Base-by-base conservation (phyloP, 2,113 vertebrate genomes). In the Corapipo altera region DNA sequence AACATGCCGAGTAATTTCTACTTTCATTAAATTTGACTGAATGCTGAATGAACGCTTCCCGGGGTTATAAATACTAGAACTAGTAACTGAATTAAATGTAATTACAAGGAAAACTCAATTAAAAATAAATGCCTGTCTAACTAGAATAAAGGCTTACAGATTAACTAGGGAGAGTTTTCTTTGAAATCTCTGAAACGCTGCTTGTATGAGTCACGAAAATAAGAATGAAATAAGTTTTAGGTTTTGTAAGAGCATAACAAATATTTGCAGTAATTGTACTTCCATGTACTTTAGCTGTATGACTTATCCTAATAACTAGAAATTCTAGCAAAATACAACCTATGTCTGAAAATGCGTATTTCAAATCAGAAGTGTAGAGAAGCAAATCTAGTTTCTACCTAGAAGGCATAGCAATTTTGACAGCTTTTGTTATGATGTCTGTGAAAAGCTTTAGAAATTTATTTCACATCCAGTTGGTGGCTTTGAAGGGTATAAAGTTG, bases 1-100 rank as follows among this genome's bases (percentile, higher is more conserved):
- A 89, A 67, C 69, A 64, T 83, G 82, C 88, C 77, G 88, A 71
- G 82, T 95, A 91, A 93, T 89, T 88, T 93, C 78, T 89, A 16
- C 59, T 88, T 93, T 95, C 28, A 35, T 83, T 88, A 76, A 76
- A 80, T 80, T 66, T 86, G 67, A 58, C 46, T 80, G 91, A 94
- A 87, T 59, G 70, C 23, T 94, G 81, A 91, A 61, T 69, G 64
- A 94, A 80, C 20, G 5, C 24, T 88, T 94, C 90, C 75, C 0
- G 6, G 51, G 67, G 69, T 91, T 96, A 80, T 88, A 93, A 90
- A 91, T 93, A 88, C 83, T 80, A 32, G 35, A 83, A 66, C 61
- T 83, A 3, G 5, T 95, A 85, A 94, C 58, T 83, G 78, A 78
- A 85, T 91, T 91, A 93, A 92, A 66, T 79, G 55, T 85, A 93